Percentiles rank a stretch among this genome's conserved stretches.
These are phyloP conservation scores for Metallyticus violacea DNA, from an alignment of 2,888 invertebrate species.

Conservation along the genomic window DNA sequence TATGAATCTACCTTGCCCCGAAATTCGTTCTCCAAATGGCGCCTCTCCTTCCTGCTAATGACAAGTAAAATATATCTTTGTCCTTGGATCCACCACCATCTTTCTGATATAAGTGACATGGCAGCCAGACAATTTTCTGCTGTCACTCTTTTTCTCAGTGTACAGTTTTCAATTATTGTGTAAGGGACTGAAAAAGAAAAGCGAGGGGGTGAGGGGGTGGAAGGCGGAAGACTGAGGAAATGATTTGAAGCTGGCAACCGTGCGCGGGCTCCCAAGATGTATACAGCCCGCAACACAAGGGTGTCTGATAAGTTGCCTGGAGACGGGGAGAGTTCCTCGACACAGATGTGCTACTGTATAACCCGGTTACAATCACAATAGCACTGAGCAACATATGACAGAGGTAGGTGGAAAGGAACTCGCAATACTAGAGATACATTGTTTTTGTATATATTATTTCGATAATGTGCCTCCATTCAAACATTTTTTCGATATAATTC, in stretches of 20 bases:
- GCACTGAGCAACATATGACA: neutral
- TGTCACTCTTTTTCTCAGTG: neutral
- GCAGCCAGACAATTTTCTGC: neutral
- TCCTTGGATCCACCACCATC: neutral
- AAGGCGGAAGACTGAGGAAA: neutral
- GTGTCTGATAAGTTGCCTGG: conserved; percentile 9
- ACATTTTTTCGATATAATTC: too few relatives aligned
- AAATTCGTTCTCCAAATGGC: neutral
- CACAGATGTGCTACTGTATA: neutral
- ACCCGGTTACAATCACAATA: neutral
- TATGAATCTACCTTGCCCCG: too few relatives aligned
- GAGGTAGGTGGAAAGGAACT: too few relatives aligned
- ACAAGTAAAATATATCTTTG: neutral
- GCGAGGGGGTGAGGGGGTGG: neutral
- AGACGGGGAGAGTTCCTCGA: neutral
- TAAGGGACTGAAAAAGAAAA: neutral
- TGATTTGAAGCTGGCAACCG: neutral
- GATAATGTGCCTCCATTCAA: too few relatives aligned
- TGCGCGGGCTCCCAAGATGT: neutral
- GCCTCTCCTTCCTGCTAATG: neutral
- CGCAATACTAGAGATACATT: too few relatives aligned
- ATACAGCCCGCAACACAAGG: neutral
- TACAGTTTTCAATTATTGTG: neutral
- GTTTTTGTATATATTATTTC: too few relatives aligned
- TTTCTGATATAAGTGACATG: neutral